Percentiles rank a stretch among this genome's conserved stretches.
Conservation (phyloP, 2,888 invertebrate species). For the Serrognathus titanus region DNA sequence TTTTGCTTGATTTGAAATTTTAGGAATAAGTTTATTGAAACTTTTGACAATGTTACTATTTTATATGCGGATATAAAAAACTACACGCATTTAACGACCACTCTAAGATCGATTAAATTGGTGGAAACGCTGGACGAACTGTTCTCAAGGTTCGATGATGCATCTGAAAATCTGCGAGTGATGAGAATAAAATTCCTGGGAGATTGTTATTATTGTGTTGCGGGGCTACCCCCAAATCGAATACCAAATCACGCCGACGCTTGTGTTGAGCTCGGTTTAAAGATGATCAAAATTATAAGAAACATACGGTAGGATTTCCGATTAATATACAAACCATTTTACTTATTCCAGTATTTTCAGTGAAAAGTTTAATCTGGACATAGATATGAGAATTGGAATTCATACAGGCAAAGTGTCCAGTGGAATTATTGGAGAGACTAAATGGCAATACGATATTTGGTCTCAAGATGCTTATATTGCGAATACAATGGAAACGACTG, state of each 20-base stretch:
- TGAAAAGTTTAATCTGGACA: conserved; percentile 74
- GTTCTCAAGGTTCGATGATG: conserved; percentile 88
- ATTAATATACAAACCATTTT: background rate
- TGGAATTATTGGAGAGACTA: conserved; percentile 86
- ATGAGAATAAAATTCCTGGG: conserved; percentile 89
- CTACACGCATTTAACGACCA: conserved; percentile 83
- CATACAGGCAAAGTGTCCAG: conserved; percentile 90
- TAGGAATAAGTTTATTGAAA: conserved; percentile 84
- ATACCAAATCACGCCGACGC: conserved; percentile 81
- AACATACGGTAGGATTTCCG: conserved; percentile 61
- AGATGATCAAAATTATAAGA: conserved; percentile 89
- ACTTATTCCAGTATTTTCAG: conserved; percentile 46
- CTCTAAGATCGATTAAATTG: conserved; percentile 69
- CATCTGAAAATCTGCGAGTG: conserved; percentile 77
- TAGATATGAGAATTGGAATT: conserved; percentile 95
- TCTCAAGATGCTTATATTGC: conserved; percentile 92
- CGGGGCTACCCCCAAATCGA: conserved; percentile 71
- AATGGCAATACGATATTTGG: conserved; percentile 98
- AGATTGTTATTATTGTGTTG: conserved; percentile 92
- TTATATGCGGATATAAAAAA: conserved; percentile 92
- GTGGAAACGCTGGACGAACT: conserved; percentile 87
- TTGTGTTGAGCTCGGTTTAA: conserved; percentile 85
- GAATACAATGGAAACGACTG: conserved; percentile 91
- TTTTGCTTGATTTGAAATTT: conserved; percentile 34
- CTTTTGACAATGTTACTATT: conserved; percentile 84